Base-by-base conservation (phyloP, 2,113 vertebrate species). In the Tetrao urogallus region DNA sequence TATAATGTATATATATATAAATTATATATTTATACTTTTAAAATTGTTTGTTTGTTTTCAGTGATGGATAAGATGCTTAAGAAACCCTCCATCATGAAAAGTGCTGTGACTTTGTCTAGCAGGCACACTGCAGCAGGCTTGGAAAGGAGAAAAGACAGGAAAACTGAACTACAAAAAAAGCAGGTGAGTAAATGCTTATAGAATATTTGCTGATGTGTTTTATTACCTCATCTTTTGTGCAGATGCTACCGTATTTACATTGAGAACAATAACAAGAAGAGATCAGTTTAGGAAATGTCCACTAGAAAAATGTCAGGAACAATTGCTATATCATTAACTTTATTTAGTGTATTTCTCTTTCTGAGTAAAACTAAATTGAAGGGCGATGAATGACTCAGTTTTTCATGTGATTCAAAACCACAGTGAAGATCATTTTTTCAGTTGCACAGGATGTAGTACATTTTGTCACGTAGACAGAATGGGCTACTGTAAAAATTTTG, bases 21-120 rank as follows among this genome's bases (percentile, higher is more conserved):
- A 38, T 38, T 38, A 38, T 38, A 38, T 38, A 38, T 38, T 38
- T 38, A 38, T 38, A 38, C 57, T 9, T n/a, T 79, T 85, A 30
- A 92, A 88, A 74, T 54, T 72, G 30, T 54, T 97, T 86, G 91
- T 89, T 24, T 57, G 96, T 87, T 91, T 88, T 25, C 40, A 97
- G 87, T 47, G 64, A 78, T 21, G 36, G 12, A 25, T 32, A 56
- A 82, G 24, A 28, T 92, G 28, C 27, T 36, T 75, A 74, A 42
- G 48, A 87, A 97, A 47, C 10, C 57, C 11, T 56, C 22, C 7
- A 0, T 66, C n/a, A 70, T 0, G 3, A 79, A 61, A 82, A 38
- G 14, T 56, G 43, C 42, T 74, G 50, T 77, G 88, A 75, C 45
- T 74, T 50, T 52, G 63, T 40, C 22, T 42, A 66, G 34, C 21